phyloP scores from a whole-genome alignment of 2,888 invertebrate species.

The Spodoptera exigua region DNA sequence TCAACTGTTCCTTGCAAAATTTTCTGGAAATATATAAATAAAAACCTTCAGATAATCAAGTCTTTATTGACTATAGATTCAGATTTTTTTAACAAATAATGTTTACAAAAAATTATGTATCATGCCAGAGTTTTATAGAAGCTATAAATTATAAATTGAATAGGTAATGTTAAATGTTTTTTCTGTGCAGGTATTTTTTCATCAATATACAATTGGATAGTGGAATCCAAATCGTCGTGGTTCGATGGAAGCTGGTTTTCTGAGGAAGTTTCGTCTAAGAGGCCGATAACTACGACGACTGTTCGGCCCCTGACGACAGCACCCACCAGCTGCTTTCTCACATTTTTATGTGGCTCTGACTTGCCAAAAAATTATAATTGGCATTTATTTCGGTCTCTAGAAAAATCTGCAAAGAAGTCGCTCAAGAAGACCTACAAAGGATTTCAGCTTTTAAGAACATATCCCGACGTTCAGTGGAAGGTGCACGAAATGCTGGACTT shows the following conservation, averaged over 20 bases:
- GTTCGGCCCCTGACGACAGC: conserved; percentile 68
- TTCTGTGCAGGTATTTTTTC: conserved; percentile 74
- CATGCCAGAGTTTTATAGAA: too few relatives aligned
- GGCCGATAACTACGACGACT: conserved; percentile 72
- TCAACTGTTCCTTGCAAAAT: too few relatives aligned
- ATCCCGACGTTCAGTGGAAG: conserved; percentile 81
- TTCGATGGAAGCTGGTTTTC: conserved; percentile 86
- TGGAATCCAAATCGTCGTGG: conserved; percentile 77
- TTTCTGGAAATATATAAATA: too few relatives aligned
- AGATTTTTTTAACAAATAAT: too few relatives aligned
- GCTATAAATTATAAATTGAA: too few relatives aligned
- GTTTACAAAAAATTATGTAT: too few relatives aligned
- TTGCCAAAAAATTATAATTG: conserved; percentile 23
- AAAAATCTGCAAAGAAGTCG: conserved; percentile 76
- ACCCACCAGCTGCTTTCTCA: conserved; percentile 68
- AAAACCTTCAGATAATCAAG: too few relatives aligned
- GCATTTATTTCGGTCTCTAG: conserved; percentile 59
- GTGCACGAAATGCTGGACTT: conserved; percentile 83
- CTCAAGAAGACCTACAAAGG: conserved; percentile 88
- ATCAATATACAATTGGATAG: conserved; percentile 78
- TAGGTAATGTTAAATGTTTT: too few relatives aligned
- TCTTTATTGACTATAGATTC: too few relatives aligned
- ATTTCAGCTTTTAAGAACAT: conserved; percentile 85
- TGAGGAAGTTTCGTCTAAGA: conserved; percentile 59
- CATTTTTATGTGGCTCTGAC: conserved; percentile 18